A percentile compares a stretch with the other conserved stretches of the same genome.
phyloP scores from a whole-genome alignment of 2,888 invertebrate species.

The Cephus pygmeus region DNA sequence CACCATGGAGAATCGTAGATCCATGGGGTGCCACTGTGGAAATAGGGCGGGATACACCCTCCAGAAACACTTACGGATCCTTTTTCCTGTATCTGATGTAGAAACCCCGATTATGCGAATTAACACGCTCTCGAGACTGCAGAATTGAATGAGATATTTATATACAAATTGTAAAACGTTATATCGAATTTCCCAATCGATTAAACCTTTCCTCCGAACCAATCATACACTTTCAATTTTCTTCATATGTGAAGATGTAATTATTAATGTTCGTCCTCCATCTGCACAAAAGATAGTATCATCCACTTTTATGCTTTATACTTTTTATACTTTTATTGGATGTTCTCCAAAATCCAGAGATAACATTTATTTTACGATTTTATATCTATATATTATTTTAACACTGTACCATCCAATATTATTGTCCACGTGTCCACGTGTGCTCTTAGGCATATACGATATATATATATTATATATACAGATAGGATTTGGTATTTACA shows the following conservation, averaged over 20 bases:
- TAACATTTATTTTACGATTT: neutral
- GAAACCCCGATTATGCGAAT: slow-evolving; percentile 3
- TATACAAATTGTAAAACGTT: neutral
- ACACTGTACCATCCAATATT: neutral
- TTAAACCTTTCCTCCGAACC: neutral
- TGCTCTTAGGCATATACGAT: slow-evolving; percentile 9
- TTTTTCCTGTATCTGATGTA: neutral
- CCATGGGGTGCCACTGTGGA: slow-evolving; percentile 6
- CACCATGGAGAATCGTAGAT: slow-evolving; percentile 46
- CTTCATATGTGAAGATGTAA: neutral
- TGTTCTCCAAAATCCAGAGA: neutral
- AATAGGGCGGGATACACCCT: neutral
- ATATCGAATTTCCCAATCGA: neutral
- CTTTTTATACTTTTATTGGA: too few species aligned
- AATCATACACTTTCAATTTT: neutral
- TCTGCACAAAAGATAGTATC: too few species aligned
- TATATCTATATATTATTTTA: neutral
- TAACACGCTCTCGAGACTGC: neutral
- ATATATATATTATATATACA: too few species aligned
- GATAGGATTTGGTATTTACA: slow-evolving; percentile 37
- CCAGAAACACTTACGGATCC: slow-evolving; percentile 4
- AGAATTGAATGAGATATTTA: neutral
- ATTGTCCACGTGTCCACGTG: slow-evolving; percentile 23
- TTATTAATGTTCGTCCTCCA: too few species aligned
- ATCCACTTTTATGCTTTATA: too few species aligned